A percentile compares a stretch with the other conserved stretches of the same genome.
Evolutionary conservation across 2,888 invertebrate genomes (phyloP).

Genomic region (Pyralis farinalis): DNA sequence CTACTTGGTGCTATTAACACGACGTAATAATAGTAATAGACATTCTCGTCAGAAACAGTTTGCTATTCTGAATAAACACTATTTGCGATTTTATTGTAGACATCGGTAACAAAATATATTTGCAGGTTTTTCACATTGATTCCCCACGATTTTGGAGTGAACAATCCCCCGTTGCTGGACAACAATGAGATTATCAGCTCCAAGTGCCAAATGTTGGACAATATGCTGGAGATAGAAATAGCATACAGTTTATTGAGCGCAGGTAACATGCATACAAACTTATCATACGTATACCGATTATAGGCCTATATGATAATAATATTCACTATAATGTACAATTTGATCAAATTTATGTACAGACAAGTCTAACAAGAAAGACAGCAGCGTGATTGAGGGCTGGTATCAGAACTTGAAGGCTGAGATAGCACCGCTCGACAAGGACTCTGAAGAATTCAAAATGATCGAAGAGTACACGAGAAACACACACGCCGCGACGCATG

Average conservation of each 20-base stretch:
- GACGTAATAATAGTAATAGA: too few relatives aligned
- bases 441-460: constrained; percentile 86
- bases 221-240: constrained; percentile 95
- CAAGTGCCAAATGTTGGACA: constrained; percentile 93
- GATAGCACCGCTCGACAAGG: constrained; percentile 85
- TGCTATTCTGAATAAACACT: too few relatives aligned
- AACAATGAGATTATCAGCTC: constrained; percentile 85
- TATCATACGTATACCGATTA: too few relatives aligned
- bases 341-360: constrained; percentile 32
- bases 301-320: too few relatives aligned
- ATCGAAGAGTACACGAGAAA: constrained; percentile 91
- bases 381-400: constrained; percentile 88
- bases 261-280: constrained; percentile 45
- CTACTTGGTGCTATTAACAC: too few relatives aligned
- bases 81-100: too few relatives aligned
- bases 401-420: constrained; percentile 93
- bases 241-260: constrained; percentile 93
- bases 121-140: constrained; percentile 94
- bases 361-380: constrained; percentile 16
- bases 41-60: too few relatives aligned
- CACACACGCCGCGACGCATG: constrained; percentile 96
- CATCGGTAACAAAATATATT: background rate
- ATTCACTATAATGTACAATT: constrained; percentile 28
- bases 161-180: constrained; percentile 90
- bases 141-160: constrained; percentile 96